Conservation (phyloP, 2,113 vertebrate genomes). For the Nycticorax nycticorax region DNA sequence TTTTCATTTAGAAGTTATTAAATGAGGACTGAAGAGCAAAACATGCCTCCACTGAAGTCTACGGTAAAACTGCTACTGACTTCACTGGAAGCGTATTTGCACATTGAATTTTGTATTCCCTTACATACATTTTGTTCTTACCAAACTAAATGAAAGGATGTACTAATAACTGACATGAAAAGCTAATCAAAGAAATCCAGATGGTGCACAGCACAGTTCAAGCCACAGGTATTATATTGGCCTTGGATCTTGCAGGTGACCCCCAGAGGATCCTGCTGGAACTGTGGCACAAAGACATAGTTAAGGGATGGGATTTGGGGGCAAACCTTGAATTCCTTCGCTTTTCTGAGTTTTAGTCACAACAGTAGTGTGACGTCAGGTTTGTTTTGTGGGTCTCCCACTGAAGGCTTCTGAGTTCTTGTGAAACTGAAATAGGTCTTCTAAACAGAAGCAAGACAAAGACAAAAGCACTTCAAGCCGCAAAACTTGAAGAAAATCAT, state of each 20-base stretch:
- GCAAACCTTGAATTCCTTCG: neutral
- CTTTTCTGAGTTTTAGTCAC: neutral
- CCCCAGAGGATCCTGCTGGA: neutral
- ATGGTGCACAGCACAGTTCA: neutral
- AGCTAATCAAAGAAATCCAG: neutral
- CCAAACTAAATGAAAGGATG: neutral
- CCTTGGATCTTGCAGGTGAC: neutral
- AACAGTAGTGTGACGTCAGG: rapidly evolving
- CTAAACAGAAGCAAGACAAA: neutral
- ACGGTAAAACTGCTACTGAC: neutral
- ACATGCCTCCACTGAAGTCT: neutral
- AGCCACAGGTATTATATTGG: neutral
- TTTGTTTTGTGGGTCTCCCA: neutral
- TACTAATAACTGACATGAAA: neutral
- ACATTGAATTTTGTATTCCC: neutral
- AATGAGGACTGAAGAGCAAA: neutral
- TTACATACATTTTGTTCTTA: neutral
- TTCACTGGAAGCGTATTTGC: neutral
- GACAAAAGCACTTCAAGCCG: neutral
- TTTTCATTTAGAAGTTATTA: neutral
- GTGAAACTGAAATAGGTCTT: neutral
- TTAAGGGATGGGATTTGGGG: neutral
- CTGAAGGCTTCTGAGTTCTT: neutral
- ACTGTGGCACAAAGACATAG: neutral
- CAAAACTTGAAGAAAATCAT: neutral